phyloP scores from a whole-genome alignment of 2,888 invertebrate genomes.

The Melipona bicolor region DNA sequence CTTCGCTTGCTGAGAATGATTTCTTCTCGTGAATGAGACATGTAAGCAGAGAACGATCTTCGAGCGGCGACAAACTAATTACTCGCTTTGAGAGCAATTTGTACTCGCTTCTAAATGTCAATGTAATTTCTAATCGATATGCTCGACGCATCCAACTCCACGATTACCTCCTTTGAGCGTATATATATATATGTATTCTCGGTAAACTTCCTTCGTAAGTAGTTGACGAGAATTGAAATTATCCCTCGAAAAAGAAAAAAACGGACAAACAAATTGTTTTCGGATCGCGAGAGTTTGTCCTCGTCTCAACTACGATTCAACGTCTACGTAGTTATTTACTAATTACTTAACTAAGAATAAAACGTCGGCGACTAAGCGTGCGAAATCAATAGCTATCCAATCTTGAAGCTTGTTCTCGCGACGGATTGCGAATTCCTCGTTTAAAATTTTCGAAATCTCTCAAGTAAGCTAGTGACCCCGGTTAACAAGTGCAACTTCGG shows the following conservation, averaged over 20 bases:
- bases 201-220: background rate
- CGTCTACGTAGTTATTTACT: background rate
- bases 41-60: background rate
- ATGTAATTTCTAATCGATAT: constrained; percentile 40
- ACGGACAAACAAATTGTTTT: background rate
- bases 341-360: background rate
- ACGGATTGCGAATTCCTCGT: background rate
- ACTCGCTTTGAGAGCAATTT: constrained; percentile 3
- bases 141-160: background rate
- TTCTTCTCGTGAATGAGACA: background rate
- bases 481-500: constrained; percentile 24
- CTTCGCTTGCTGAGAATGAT: background rate
- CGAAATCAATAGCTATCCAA: constrained; percentile 17
- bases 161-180: background rate
- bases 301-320: background rate
- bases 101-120: background rate
- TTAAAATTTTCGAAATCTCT: background rate
- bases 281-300: too few species aligned
- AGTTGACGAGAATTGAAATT: background rate
- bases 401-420: background rate
- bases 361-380: constrained; percentile 1
- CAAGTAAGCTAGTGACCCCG: background rate
- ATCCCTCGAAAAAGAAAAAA: background rate
- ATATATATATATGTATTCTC: background rate
- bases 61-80: background rate